Evolutionary conservation across 2,888 invertebrate genomes (phyloP), one percentile per base, ranked within the genome.

Genomic region (Idaea straminata): DNA sequence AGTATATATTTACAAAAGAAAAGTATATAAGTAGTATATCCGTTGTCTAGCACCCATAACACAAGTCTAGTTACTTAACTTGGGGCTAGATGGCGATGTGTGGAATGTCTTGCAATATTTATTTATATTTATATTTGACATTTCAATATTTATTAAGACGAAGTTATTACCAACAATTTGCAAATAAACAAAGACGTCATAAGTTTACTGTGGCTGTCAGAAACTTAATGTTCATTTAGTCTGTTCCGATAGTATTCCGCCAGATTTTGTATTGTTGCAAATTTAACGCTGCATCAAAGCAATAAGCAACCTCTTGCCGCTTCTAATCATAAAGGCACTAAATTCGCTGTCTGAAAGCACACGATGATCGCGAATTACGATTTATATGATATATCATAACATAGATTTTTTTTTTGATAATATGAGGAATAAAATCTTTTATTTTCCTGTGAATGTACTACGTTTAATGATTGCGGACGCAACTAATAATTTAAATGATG

Each of bases 221-320:
- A 83, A 87, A 87, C 83, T 89, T 87, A 78, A 73, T 69, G 85
- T 86, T 86, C 83, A 82, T 86, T 86, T 82, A 76, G 78, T 72
- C 73, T 69, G 81, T 85, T 83, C 71, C 80, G 78, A 85, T 86
- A 88, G 86, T 85, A 88, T 86, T 85, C 85, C 88, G 86, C 83
- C 86, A 84, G 87, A 85, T 85, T 89, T 86, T 75, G 80, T 81
- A 87, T 87, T 86, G 85, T 84, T 86, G 86, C 87, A 86, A 88
- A 88, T 87, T 86, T 81, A 86, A 83, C 84, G 77, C 72, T 69
- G 74, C 85, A 80, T 83, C 84, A 85, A 87, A 86, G 83, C 82
- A 77, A 83, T 47, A 47, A 13, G 47, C 47, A 47, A 47, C 47
- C 47, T 47, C 47, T 47, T 47, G 47, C 47, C 47, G 82, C 83